Conservation (phyloP, 2,888 invertebrate species). For the Melanostoma mellinum region DNA sequence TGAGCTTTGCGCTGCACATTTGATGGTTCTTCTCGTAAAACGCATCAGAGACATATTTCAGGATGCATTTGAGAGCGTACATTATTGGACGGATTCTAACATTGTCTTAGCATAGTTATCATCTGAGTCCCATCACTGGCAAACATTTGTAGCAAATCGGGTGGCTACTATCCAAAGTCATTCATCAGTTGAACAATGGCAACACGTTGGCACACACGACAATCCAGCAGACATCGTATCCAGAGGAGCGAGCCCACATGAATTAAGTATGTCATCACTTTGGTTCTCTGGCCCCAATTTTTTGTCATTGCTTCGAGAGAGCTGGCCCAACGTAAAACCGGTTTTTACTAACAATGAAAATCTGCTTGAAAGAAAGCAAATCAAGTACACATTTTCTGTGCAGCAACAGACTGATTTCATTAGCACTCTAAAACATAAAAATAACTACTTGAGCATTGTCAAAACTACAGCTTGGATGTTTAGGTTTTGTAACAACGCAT, state of each 20-base stretch:
- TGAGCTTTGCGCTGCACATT: slow-evolving; percentile 38
- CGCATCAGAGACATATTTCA: slow-evolving; percentile 19
- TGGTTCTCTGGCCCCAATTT: slow-evolving; percentile 35
- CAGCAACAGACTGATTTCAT: neutral
- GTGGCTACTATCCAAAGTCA: slow-evolving; percentile 52
- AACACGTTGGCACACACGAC: slow-evolving; percentile 24
- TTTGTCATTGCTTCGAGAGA: slow-evolving; percentile 3
- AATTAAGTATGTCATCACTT: slow-evolving; percentile 7
- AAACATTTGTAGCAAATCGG: slow-evolving; percentile 58
- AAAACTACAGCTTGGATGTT: neutral
- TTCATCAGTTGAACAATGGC: slow-evolving; percentile 36
- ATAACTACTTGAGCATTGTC: neutral
- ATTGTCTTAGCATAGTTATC: slow-evolving; percentile 46
- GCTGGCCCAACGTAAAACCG: neutral
- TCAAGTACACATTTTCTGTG: neutral
- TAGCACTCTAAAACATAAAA: neutral
- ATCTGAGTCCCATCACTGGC: slow-evolving; percentile 45
- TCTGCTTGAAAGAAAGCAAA: neutral
- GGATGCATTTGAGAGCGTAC: neutral
- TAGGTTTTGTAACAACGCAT: slow-evolving; percentile 1
- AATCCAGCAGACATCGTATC: slow-evolving; percentile 63
- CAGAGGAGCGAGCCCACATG: slow-evolving; percentile 40
- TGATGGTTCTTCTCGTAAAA: slow-evolving; percentile 53
- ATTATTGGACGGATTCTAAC: slow-evolving; percentile 58
- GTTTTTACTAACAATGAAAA: neutral